phyloP scores from a whole-genome alignment of 2,888 invertebrate species.

The Aporophyla lueneburgensis region DNA sequence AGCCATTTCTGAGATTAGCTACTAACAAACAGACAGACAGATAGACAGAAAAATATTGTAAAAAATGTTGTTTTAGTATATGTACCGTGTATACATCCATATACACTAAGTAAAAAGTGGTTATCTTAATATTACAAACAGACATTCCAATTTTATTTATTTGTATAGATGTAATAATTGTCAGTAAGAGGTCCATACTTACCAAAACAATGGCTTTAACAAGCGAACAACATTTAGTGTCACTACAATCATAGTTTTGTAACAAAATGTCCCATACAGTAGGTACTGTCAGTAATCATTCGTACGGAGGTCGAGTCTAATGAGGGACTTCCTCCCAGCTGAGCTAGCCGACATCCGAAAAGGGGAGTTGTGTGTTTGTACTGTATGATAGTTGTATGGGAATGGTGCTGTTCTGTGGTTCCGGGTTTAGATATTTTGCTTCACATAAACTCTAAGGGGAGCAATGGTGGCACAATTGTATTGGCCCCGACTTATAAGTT shows the following conservation, averaged over 20 bases:
- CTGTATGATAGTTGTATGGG: conserved; percentile 30
- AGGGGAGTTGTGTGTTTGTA: conserved; percentile 43
- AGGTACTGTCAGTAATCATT: conserved; percentile 21
- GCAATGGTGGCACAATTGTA: no score
- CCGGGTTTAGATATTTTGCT: neutral
- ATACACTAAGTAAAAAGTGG: no score
- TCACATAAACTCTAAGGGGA: neutral
- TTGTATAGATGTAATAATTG: no score
- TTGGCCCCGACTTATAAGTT: no score
- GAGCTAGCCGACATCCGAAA: conserved; percentile 45
- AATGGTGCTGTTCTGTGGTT: conserved; percentile 26
- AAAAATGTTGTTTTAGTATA: no score
- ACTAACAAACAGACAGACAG: no score
- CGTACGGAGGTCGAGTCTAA: conserved; percentile 39
- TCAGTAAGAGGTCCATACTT: neutral
- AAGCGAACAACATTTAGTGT: neutral
- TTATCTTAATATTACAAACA: no score
- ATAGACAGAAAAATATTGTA: no score
- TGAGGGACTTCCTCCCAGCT: conserved; percentile 45
- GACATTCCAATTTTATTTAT: no score
- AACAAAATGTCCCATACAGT: neutral
- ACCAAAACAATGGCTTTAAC: neutral
- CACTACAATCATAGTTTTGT: neutral
- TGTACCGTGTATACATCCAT: no score
- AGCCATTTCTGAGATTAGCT: no score